These are phyloP conservation scores for Pachliopta kotzebuea DNA, from an alignment of 2,888 invertebrate genomes.

Conservation along the genomic window DNA sequence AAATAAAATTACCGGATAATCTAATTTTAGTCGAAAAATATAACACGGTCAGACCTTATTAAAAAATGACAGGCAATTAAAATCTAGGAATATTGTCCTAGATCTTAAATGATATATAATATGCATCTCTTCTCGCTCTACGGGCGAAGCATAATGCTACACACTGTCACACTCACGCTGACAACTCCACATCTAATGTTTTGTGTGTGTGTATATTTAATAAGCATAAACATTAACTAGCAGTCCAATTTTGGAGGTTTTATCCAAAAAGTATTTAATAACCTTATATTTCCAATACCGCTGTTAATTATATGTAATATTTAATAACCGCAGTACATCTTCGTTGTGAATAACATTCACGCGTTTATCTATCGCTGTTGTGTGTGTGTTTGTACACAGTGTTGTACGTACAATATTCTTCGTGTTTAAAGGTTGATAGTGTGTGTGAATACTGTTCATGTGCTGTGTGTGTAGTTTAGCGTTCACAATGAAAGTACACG, in stretches of 20 bases:
- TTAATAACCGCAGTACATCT: slow-evolving; percentile 14
- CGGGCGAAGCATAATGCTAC: slow-evolving; percentile 66
- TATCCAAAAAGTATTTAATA: slow-evolving; percentile 13
- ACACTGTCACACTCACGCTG: slow-evolving; percentile 51
- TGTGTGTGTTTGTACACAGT: slow-evolving; percentile 41
- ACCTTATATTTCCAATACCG: slow-evolving; percentile 14
- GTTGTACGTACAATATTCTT: slow-evolving; percentile 15
- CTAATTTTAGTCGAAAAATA: slow-evolving; percentile 9
- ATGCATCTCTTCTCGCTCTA: slow-evolving; percentile 73
- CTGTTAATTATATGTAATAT: slow-evolving; percentile 4
- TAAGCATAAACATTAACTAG: slow-evolving; percentile 39
- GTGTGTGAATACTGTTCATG: slow-evolving; percentile 25
- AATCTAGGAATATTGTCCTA: slow-evolving; percentile 58
- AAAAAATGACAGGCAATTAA: slow-evolving; percentile 49
- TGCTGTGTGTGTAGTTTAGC: slow-evolving; percentile 60
- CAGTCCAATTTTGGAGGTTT: slow-evolving; percentile 29
- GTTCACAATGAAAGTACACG: slow-evolving; percentile 79
- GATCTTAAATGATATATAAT: slow-evolving; percentile 67
- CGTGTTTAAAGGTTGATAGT: slow-evolving; percentile 35
- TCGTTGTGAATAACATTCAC: slow-evolving; percentile 43
- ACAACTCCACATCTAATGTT: slow-evolving; percentile 10
- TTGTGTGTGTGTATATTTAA: slow-evolving; percentile 31
- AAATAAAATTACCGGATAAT: no score
- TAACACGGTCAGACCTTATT: slow-evolving; percentile 45
- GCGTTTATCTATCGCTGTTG: slow-evolving; percentile 40